Base-by-base conservation (phyloP, 2,888 invertebrate species). In the Entomobrya multifasciata region DNA sequence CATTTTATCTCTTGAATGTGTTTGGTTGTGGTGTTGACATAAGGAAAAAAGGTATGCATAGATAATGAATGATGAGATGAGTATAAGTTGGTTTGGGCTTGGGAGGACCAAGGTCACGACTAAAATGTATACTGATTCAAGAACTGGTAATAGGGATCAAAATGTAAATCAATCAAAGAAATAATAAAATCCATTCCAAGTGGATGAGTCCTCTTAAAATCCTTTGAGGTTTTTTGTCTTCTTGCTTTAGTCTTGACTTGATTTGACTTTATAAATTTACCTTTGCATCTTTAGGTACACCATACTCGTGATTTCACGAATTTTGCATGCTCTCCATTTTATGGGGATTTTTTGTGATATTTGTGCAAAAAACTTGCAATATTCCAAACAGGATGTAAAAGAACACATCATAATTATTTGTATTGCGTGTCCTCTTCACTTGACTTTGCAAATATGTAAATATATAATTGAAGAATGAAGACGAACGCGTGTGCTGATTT, bases 21-120 rank as follows among this genome's bases (percentile, higher is more conserved):
- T 22, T n/a, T n/a, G n/a, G 41, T 36, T 65, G 36, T 65, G 20
- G 17, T 4, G 25, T 57, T 1, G 65, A 10, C 62, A 30, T 62
- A 62, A 62, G 62, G 62, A 62, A 62, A 62, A 62, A 17, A 27
- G 5, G 52, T 15, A 5, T 15, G 57, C n/a, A n/a, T 60, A 60
- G 3, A 13, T 15, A 55, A 8, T 27, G 20, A 6, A 22, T 55
- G 13, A 55, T 6, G 4, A 60, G 27, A 60, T 27, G 27, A 60
- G 3, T 20, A n/a, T n/a, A n/a, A n/a, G n/a, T n/a, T n/a, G n/a
- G n/a, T n/a, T n/a, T n/a, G n/a, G n/a, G n/a, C n/a, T n/a, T 47
- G 70, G 77, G 60, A 77, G 55, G 52, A 57, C 77, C 79, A 79
- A 79, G 79, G 79, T 65, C 79, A 79, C 15, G 79, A 79, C 49